Conservation (phyloP, 2,888 invertebrate genomes). For the Dendrolimus houi region DNA sequence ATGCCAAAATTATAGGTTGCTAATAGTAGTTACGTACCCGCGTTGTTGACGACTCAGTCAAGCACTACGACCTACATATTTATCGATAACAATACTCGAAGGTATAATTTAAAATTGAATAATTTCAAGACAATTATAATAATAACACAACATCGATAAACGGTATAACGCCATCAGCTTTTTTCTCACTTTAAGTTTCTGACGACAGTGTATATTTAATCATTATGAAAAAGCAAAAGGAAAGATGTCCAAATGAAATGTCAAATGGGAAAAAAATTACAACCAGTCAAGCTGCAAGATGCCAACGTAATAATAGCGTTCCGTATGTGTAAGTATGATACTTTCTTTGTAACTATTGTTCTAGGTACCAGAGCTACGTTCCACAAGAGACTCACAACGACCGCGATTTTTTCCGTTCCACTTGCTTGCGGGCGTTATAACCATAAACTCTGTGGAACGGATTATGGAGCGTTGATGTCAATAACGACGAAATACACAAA, state of each 20-base stretch:
- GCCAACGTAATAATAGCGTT: not conserved
- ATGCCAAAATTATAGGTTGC: not conserved
- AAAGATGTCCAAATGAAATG: constrained; percentile 6
- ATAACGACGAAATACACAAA: too few relatives aligned
- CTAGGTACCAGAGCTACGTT: too few relatives aligned
- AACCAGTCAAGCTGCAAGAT: constrained; percentile 5
- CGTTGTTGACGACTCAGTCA: not conserved
- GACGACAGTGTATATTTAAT: not conserved
- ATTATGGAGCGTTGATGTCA: too few relatives aligned
- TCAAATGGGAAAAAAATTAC: constrained; percentile 6
- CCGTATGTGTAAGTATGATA: not conserved
- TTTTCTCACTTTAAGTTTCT: not conserved
- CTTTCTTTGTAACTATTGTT: too few relatives aligned
- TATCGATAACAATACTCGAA: not conserved
- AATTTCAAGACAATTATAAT: constrained; percentile 6
- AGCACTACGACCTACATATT: not conserved
- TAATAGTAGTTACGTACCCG: not conserved
- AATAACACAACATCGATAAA: constrained; percentile 5
- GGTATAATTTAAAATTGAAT: not conserved
- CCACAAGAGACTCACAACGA: too few relatives aligned
- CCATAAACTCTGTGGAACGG: too few relatives aligned
- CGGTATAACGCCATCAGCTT: not conserved
- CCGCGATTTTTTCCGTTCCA: too few relatives aligned
- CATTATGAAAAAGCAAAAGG: not conserved
- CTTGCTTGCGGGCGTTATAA: too few relatives aligned